These are phyloP conservation scores for Polia nebulosa DNA, from an alignment of 2,888 invertebrate species.

Conservation along the genomic window DNA sequence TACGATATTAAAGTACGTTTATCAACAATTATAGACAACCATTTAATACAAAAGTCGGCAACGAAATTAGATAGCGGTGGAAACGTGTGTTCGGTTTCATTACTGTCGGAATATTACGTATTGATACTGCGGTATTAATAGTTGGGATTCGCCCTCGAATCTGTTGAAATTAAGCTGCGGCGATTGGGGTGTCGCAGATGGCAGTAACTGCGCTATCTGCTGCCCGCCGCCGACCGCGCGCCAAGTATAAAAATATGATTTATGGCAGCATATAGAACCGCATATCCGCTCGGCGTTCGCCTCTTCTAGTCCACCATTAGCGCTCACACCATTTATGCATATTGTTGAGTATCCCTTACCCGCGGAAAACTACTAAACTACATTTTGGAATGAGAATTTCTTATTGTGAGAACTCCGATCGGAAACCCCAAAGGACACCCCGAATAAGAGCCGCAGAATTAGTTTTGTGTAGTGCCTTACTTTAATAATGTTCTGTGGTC, in stretches of 20 bases:
- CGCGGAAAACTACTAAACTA: constrained; percentile 67
- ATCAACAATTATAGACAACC: constrained; percentile 47
- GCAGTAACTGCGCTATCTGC: constrained; percentile 83
- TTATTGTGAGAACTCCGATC: constrained; percentile 76
- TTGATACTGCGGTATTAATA: constrained; percentile 82
- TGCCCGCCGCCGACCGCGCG: constrained; percentile 75
- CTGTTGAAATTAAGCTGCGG: constrained; percentile 86
- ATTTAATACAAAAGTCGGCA: constrained; percentile 49
- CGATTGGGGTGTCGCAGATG: constrained; percentile 89
- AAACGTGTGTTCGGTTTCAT: constrained; percentile 63
- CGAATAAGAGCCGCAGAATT: constrained; percentile 85
- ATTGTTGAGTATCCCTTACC: constrained; percentile 70
- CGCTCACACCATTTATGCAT: constrained; percentile 76
- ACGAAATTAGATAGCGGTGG: constrained; percentile 42
- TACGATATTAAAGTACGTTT: constrained; percentile 56
- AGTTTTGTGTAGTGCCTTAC: constrained; percentile 87
- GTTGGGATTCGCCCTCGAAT: constrained; percentile 84
- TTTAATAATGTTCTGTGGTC: constrained; percentile 88
- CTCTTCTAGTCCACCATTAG: constrained; percentile 77
- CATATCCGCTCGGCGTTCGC: constrained; percentile 79
- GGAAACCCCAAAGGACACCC: constrained; percentile 80
- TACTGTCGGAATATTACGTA: constrained; percentile 70
- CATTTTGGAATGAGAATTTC: constrained; percentile 73
- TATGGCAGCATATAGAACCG: constrained; percentile 79
- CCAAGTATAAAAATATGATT: constrained; percentile 88